Base-by-base conservation (phyloP, 2,888 invertebrate genomes). In the Sphaerophoria taeniata region DNA sequence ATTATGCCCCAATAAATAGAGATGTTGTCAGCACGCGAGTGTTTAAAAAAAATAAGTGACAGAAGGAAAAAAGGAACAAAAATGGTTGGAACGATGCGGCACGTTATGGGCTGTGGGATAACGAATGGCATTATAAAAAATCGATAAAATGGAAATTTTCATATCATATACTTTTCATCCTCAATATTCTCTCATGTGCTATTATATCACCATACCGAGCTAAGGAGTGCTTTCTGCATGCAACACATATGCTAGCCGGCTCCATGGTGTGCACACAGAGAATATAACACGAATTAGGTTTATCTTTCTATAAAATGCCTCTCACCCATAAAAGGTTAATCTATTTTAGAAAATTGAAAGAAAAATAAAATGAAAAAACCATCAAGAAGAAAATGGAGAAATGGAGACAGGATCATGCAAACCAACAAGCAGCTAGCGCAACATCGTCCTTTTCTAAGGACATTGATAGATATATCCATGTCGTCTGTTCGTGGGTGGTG, bases 141-240 rank as follows among this genome's bases (percentile, higher is more conserved):
- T 73, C 79, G 69, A 79, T 79, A 79, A 67, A 73, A 60, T 73
- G 58, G 65, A 70, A 72, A 56, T 63, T 56, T 63, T 56, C 58
- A 53, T 60, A 69, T 45, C 39, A 69, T 69, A 31, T 34, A 24
- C 24, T 24, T 69, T 79, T 73, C 45, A 69, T 69, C 73, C 73
- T 79, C 67, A 73, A 73, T 69, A 73, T 79, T 69, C 79, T 74
- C 73, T 79, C 74, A 79, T 69, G 43, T 79, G 58, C 60, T 74
- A 24, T 79, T 79, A 61, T 53, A 33, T 47, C 45, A 73, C 53
- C 51, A 69, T 53, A 45, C 34, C 14, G 45, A 58, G 24, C 24
- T 24, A 24, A 24, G 24, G 24, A 73, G 73, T 73, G 65, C 34
- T 33, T 16, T 16, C 33, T 61, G 60, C 43, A 47, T 70, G 60